Base-by-base conservation (phyloP, 2,888 invertebrate genomes). In the Drosophila monieri region DNA sequence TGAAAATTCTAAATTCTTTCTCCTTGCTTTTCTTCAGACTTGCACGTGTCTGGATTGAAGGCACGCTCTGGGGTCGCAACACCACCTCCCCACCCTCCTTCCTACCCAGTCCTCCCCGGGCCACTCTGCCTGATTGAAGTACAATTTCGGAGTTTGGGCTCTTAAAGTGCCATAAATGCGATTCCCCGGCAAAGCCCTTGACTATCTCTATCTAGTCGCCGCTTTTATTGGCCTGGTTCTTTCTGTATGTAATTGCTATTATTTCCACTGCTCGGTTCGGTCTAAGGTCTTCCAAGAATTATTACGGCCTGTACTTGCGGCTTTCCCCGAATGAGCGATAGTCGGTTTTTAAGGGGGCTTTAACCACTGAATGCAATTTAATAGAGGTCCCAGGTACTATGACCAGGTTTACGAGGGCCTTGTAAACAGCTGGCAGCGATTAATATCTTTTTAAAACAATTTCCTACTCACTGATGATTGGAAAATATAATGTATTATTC, bases 11-110 rank as follows among this genome's bases (percentile, higher is more conserved):
- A 69, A 76, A 66, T 61, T 69, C 48, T 60, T 76, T 54, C 59
- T 44, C n/a, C 35, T 35, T 6, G n/a, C 23, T 46, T 6, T 44
- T 60, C 23, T 66, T 25, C 56, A 52, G 69, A 65, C 52, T 55
- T 80, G 80, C 80, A 87, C 80, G 80, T 87, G 80, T 85, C 78
- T 62, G 75, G 75, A 87, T 85, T 85, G 85, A 78, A 75, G 85
- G 71, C 80, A 73, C 85, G 56, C 88, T 73, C 68, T 68, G n/a
- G n/a, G 35, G 35, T n/a, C 35, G 44, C 23, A 25, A 25, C 25
- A 25, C 25, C 25, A 25, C 6, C 25, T 25, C 25, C 25, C 25
- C n/a, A n/a, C n/a, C n/a, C n/a, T n/a, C n/a, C n/a, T n/a, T n/a
- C 25, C 25, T 25, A 6, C 35, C 18, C 12, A 15, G 32, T 18